Evolutionary conservation across 2,888 invertebrate species (phyloP), one percentile per base, ranked within the genome.

Genomic region (Mythimna lalbum): DNA sequence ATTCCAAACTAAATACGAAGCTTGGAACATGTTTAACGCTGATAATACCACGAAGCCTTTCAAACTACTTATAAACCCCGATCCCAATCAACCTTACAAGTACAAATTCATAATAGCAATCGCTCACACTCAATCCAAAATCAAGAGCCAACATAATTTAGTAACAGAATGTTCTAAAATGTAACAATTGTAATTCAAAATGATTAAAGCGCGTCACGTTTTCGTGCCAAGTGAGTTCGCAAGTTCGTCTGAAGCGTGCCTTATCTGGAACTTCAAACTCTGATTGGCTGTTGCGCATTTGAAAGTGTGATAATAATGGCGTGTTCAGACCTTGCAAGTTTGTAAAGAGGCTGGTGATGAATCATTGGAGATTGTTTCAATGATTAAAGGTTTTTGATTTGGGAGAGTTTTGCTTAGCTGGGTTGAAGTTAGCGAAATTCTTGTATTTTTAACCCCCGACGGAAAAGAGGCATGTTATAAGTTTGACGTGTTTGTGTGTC

Each of bases 201-300:
- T 80, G 73, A 86, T 89, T 88, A 89, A 89, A 71, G 87, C 88
- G 7, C 62, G 77, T 85, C 89, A 89, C 89, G 89, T 86, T 73
- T 78, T 64, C 57, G 59, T 59, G 73, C 71, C 83, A 79, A 81
- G 81, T 80, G 81, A 86, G 87, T 81, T 83, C 70, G 78, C 83
- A 85, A 84, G 83, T 83, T 85, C 79, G 85, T 86, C 82, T 81
- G 85, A 77, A 70, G 78, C 90, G 89, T 90, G 90, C 75, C 86
- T 86, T 90, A 90, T 90, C 90, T 84, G 56, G 49, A 77, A 80
- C 78, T 85, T 80, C 73, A 76, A 77, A 80, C 73, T 78, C 78
- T 85, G 84, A 85, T 85, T 85, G 84, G 82, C 76, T 83, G 82
- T 82, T 75, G 82, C 76, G 64, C 69, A 80, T 81, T 73, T 52